Evolutionary conservation across 1,140 invertebrate species (phyloP).

Genomic region (Cyrtorhinus lividipennis): DNA sequence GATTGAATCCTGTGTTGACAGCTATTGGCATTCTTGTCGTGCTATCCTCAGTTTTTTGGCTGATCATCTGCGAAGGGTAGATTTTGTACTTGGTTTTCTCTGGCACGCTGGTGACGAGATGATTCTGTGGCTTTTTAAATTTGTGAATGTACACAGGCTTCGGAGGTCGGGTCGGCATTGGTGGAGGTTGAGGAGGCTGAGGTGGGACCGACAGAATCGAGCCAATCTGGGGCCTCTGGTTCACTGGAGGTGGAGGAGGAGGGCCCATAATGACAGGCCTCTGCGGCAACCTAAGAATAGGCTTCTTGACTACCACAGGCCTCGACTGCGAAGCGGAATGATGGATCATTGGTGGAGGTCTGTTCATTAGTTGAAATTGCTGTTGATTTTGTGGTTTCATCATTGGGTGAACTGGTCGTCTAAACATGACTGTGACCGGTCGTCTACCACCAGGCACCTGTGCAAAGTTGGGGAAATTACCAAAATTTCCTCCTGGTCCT

Average conservation of each 20-base stretch:
- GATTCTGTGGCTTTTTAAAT: constrained; percentile 14
- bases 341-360: constrained; percentile 13
- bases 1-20: constrained; percentile 60
- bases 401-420: constrained; percentile 14
- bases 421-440: not conserved
- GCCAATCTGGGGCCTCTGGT: not conserved
- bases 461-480: not conserved
- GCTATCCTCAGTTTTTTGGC: constrained; percentile 16
- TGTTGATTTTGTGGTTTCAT: constrained; percentile 14
- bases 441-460: not conserved
- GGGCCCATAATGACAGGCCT: constrained; percentile 11
- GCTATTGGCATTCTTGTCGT: constrained; percentile 26
- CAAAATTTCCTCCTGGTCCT: not conserved
- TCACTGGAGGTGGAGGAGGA: not conserved
- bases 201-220: not conserved
- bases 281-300: constrained; percentile 19
- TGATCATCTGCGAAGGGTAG: constrained; percentile 16
- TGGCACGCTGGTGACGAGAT: not conserved
- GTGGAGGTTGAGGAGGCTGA: not conserved
- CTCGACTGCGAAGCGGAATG: constrained; percentile 14
- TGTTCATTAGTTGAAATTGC: constrained; percentile 15
- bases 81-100: constrained; percentile 19
- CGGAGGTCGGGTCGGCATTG: constrained; percentile 10
- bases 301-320: constrained; percentile 22
- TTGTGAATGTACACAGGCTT: constrained; percentile 15